Evolutionary conservation across 2,888 invertebrate species (phyloP).

Genomic region (Sarcophaga subvicina): DNA sequence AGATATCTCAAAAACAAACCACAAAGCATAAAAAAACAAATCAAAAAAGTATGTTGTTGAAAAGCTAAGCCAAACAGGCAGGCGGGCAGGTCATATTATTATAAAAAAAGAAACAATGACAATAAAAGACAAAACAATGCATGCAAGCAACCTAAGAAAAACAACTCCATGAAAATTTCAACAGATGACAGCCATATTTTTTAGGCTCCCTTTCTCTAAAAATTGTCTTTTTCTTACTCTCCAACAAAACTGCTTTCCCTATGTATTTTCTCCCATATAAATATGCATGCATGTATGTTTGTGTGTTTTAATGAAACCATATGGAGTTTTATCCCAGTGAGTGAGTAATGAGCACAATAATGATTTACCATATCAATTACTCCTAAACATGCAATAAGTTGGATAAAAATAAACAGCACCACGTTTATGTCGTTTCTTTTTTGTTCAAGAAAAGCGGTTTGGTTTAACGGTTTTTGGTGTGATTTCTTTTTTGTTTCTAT

Average conservation of each 20-base stretch:
- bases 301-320: too few relatives aligned
- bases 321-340: not conserved
- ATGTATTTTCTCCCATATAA: not conserved
- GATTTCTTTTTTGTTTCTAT: slow-evolving; percentile 17
- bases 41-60: too few relatives aligned
- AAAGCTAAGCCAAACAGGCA: too few relatives aligned
- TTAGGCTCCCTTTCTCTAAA: slow-evolving; percentile 35
- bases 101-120: too few relatives aligned
- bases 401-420: not conserved
- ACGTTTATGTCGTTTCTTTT: not conserved
- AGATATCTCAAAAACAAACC: not conserved
- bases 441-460: not conserved
- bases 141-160: not conserved
- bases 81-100: too few relatives aligned
- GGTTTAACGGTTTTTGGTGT: not conserved
- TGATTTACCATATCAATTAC: slow-evolving; percentile 47
- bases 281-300: not conserved
- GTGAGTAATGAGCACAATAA: slow-evolving; percentile 37
- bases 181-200: slow-evolving; percentile 62
- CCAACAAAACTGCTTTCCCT: not conserved
- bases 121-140: too few relatives aligned
- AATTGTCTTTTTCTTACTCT: not conserved
- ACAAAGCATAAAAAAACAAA: not conserved
- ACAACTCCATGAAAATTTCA: slow-evolving; percentile 37
- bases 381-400: slow-evolving; percentile 20